These are phyloP conservation scores for Dendrocincla fuliginosa DNA, from an alignment of 2,797 vertebrate species.

Conservation along the genomic window DNA sequence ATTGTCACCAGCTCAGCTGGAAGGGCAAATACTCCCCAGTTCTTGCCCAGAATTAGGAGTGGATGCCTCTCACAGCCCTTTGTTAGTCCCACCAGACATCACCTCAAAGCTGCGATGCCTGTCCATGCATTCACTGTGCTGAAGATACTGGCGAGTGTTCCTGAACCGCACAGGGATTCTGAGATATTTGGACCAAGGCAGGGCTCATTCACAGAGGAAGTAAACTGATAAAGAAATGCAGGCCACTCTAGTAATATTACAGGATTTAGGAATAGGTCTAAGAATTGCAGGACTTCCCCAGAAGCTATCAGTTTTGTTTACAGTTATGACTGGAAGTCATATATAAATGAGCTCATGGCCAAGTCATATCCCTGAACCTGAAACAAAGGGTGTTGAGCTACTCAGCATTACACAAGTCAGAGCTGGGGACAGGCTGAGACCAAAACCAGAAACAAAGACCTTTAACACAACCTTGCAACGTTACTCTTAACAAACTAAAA, in stretches of 20 bases:
- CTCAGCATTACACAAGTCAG: not conserved
- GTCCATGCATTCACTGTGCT: not conserved
- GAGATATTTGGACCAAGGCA: not conserved
- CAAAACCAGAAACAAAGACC: not conserved
- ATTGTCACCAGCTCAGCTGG: not conserved
- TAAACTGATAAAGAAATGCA: not conserved
- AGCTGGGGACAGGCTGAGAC: not conserved
- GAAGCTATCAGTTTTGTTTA: not conserved
- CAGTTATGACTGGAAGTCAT: not conserved
- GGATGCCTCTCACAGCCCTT: not conserved
- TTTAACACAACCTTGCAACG: not conserved
- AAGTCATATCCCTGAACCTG: rapidly evolving
- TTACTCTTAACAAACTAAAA: not conserved
- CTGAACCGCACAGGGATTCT: not conserved
- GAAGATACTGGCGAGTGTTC: not conserved
- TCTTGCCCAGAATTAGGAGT: not conserved
- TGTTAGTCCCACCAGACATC: rapidly evolving
- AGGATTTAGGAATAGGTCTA: not conserved
- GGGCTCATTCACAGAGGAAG: not conserved
- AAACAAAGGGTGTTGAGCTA: not conserved
- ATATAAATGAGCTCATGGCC: not conserved
- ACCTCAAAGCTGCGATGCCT: rapidly evolving
- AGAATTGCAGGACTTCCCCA: not conserved
- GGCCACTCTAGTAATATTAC: not conserved
- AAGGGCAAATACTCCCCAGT: not conserved